phyloP scores from a whole-genome alignment of 30 jellyfish, hydroid and myxozoan species.

The Turritopsis dohrnii region DNA sequence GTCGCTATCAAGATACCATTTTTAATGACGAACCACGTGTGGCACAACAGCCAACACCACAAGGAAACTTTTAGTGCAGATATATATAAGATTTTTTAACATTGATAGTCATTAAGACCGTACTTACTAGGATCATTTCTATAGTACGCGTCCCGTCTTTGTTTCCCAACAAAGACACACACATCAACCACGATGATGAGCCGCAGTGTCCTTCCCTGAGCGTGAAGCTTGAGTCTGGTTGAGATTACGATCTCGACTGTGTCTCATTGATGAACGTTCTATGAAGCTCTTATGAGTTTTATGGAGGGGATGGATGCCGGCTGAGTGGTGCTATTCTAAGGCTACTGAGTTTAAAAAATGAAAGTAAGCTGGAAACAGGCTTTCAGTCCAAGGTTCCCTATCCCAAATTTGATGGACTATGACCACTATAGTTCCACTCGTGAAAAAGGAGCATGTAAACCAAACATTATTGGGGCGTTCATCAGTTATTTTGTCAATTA shows the following conservation, averaged over 20 bases:
- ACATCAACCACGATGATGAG: constrained; percentile 88
- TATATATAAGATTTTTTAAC: background rate
- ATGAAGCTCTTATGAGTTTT: constrained; percentile 32
- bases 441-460: too few species aligned
- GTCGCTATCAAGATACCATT: background rate
- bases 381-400: too few species aligned
- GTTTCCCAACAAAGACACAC: constrained; percentile 77
- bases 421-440: too few species aligned
- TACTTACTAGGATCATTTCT: constrained; percentile 96
- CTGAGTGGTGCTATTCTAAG: constrained; percentile 52
- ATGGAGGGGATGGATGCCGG: constrained; percentile 63
- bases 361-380: too few species aligned
- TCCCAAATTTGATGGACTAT: too few species aligned
- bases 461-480: too few species aligned
- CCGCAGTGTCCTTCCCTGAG: constrained; percentile 67
- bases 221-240: constrained; percentile 55
- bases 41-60: background rate
- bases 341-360: too few species aligned
- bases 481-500: too few species aligned
- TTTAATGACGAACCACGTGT: background rate
- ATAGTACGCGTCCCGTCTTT: constrained; percentile 98
- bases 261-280: constrained; percentile 82
- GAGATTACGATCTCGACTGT: background rate
- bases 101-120: constrained; percentile 53
- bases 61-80: background rate